phyloP scores from a whole-genome alignment of 1,140 invertebrate species.

The Drosophila quadrilineata region DNA sequence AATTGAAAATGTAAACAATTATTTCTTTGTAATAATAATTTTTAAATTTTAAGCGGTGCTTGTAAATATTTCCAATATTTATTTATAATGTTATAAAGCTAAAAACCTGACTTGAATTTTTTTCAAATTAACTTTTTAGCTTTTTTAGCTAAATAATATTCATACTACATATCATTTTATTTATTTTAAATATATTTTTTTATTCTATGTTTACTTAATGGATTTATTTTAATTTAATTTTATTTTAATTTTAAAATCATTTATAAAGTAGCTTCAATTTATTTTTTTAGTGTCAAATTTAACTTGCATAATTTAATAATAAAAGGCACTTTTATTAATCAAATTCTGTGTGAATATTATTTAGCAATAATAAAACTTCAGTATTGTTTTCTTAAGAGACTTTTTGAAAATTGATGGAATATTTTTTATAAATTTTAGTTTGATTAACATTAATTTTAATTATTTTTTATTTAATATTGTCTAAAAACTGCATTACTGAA shows the following conservation, averaged over 20 bases:
- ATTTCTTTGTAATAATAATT: background rate
- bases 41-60: background rate
- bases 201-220: conserved; percentile 4
- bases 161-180: background rate
- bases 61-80: conserved; percentile 12
- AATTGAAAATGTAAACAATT: background rate
- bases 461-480: background rate
- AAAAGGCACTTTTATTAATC: no score
- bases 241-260: background rate
- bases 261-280: background rate
- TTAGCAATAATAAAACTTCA: conserved; percentile 32
- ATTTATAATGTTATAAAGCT: background rate
- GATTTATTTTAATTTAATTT: background rate
- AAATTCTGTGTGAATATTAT: conserved; percentile 33
- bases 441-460: background rate
- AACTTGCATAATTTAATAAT: no score
- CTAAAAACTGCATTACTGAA: conserved; percentile 19
- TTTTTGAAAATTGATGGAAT: background rate
- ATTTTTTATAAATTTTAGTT: background rate
- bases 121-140: background rate
- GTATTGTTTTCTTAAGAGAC: background rate
- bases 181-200: background rate
- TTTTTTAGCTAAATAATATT: conserved; percentile 1
- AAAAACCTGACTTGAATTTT: background rate
- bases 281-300: no score